These are phyloP conservation scores for Thomomys bottae DNA, from an alignment of 2,113 vertebrate genomes.

Conservation along the genomic window DNA sequence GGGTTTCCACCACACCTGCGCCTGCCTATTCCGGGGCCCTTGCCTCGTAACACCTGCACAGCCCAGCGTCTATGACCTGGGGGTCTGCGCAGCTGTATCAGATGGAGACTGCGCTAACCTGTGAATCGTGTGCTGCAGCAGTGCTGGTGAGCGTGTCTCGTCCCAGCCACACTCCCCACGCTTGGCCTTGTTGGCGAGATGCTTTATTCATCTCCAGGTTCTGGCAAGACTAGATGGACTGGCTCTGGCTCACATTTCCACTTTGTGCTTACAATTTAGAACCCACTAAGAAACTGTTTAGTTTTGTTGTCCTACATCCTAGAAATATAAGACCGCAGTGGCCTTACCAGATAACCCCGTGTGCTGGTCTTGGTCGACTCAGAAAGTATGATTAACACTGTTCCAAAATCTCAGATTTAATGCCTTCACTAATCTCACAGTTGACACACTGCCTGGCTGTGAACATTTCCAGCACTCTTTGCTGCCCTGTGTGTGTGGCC, in stretches of 20 bases:
- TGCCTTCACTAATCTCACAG: not conserved
- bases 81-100: not conserved
- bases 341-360: not conserved
- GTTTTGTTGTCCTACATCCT: not conserved
- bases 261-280: not conserved
- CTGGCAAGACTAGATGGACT: not conserved
- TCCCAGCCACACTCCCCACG: not conserved
- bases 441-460: not conserved
- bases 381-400: not conserved
- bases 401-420: not conserved
- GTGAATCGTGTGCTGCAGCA: not conserved
- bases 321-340: not conserved
- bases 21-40: not conserved
- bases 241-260: accelerated
- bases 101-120: not conserved
- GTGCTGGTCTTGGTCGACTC: not conserved
- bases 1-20: not conserved
- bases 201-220: not conserved
- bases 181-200: not conserved
- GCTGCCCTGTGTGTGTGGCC: accelerated
- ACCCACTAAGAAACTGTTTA: not conserved
- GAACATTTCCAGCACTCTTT: not conserved
- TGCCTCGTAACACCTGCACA: accelerated
- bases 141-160: not conserved
- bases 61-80: not conserved